These are phyloP conservation scores for Chanos chanos DNA, from an alignment of 2,797 vertebrate genomes.

Conservation along the genomic window DNA sequence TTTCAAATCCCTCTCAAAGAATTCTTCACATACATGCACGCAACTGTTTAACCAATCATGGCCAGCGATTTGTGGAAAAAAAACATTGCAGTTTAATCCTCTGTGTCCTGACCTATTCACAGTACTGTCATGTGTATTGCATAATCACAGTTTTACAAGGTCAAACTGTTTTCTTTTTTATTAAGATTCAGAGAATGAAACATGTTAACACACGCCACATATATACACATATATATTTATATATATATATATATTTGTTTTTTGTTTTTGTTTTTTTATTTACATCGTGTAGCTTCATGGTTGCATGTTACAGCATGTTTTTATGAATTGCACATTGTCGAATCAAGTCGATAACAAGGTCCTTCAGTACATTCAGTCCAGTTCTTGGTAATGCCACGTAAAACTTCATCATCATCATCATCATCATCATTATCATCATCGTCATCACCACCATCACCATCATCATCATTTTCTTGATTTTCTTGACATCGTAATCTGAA, in stretches of 20 bases:
- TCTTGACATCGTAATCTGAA: background rate
- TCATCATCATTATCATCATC: background rate
- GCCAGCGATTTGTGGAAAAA: too few relatives aligned
- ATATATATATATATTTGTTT: too few relatives aligned
- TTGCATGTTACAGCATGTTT: background rate
- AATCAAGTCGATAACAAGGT: slow-evolving; percentile 20
- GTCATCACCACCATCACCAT: background rate
- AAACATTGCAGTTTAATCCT: too few relatives aligned
- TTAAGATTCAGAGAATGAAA: slow-evolving; percentile 33
- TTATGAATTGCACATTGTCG: slow-evolving; percentile 14
- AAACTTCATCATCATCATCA: background rate
- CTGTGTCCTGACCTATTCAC: too few relatives aligned
- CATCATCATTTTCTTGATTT: slow-evolving; percentile 6
- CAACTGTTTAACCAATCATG: too few relatives aligned
- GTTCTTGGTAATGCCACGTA: background rate
- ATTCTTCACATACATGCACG: too few relatives aligned
- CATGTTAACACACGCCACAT: slow-evolving; percentile 25
- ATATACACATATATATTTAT: too few relatives aligned
- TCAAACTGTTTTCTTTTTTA: too few relatives aligned
- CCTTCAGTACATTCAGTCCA: slow-evolving; percentile 23
- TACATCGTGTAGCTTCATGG: background rate
- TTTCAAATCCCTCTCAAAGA: too few relatives aligned
- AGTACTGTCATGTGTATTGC: too few relatives aligned
- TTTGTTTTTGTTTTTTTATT: too few relatives aligned
- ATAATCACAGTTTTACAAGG: too few relatives aligned